Base-by-base conservation (phyloP, 2,888 invertebrate genomes). In the Chorisops tibialis region DNA sequence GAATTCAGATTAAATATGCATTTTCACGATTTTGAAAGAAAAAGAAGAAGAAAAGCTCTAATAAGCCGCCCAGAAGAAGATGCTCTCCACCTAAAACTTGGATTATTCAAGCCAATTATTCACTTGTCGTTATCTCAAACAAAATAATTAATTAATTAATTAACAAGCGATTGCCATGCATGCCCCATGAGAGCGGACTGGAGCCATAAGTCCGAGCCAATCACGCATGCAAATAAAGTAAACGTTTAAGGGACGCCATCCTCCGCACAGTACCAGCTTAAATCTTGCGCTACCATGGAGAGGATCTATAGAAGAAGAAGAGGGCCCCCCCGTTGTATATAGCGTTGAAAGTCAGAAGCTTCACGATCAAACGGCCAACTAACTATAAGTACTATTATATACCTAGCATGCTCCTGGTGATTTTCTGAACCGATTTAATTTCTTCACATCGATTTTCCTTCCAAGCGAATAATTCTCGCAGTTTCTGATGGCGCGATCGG, bases 121-220 rank as follows among this genome's bases (percentile, higher is more conserved):
- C 70, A 70, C 67, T 70, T 67, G 66, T 63, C 68, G 69, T 74
- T 69, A 71, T 74, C 73, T 72, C 68, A 69, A 70, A 70, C 71
- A 71, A 70, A 73, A 73, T 74, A 75, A 75, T 75, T 75, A 75
- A 75, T 75, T 75, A 74, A 71, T 68, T 74, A 74, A 74, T 74
- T 74, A 75, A 75, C 71, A 71, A 74, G 71, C 74, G 70, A 75
- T 74, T 74, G 72, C 70, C 69, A 69, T 69, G 69, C 68, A 68
- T 62, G 24, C n/a, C 7, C 5, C 11, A 47, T 63, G 18, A 21
- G n/a, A 47, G 51, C 50, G 62, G 54, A 19, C 21, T 39, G 19
- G 54, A 54, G 39, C 59, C 63, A 58, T 61, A 49, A 45, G 35
- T 50, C 59, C 48, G 49, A 45, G 59, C 21, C 43, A 51, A 67